A percentile compares a stretch with the other conserved stretches of the same genome.
These are phyloP conservation scores for Zygaena filipendulae DNA, from an alignment of 2,888 invertebrate species.

Conservation along the genomic window DNA sequence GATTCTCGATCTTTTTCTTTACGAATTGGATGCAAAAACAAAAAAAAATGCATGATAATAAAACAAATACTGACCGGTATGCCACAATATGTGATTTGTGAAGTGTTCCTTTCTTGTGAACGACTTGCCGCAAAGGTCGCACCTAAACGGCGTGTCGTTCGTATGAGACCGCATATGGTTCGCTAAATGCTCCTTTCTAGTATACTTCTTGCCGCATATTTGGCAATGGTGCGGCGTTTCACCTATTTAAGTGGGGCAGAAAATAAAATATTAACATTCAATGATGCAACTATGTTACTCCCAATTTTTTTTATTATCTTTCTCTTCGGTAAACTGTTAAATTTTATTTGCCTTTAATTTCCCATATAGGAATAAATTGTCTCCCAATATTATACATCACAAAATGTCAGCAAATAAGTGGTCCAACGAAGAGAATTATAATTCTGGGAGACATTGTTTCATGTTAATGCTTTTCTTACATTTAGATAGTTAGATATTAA, in stretches of 20 bases:
- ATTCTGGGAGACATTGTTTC: conserved; percentile 23
- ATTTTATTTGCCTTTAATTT: background rate
- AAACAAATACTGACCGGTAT: conserved; percentile 73
- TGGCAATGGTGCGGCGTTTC: conserved; percentile 90
- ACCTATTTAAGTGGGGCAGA: conserved; percentile 69
- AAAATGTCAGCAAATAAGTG: no score
- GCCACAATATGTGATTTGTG: conserved; percentile 92
- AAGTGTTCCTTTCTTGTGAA: conserved; percentile 91
- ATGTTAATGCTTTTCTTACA: conserved; percentile 19
- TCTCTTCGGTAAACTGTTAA: conserved; percentile 14
- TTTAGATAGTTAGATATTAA: conserved; percentile 9
- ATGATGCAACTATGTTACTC: conserved; percentile 61
- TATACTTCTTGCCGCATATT: conserved; percentile 89
- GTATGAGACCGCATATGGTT: conserved; percentile 91
- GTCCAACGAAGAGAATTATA: conserved; percentile 9
- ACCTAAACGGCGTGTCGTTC: conserved; percentile 88
- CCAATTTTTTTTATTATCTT: conserved; percentile 12
- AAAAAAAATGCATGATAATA: conserved; percentile 11
- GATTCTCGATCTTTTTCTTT: no score
- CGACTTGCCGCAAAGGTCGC: conserved; percentile 89
- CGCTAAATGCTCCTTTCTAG: conserved; percentile 87
- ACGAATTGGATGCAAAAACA: no score
- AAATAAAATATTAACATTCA: conserved; percentile 62
- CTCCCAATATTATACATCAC: no score
- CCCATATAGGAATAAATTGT: conserved; percentile 3